These are phyloP conservation scores for Agapornis roseicollis DNA, from an alignment of 2,113 vertebrate species.

Conservation along the genomic window DNA sequence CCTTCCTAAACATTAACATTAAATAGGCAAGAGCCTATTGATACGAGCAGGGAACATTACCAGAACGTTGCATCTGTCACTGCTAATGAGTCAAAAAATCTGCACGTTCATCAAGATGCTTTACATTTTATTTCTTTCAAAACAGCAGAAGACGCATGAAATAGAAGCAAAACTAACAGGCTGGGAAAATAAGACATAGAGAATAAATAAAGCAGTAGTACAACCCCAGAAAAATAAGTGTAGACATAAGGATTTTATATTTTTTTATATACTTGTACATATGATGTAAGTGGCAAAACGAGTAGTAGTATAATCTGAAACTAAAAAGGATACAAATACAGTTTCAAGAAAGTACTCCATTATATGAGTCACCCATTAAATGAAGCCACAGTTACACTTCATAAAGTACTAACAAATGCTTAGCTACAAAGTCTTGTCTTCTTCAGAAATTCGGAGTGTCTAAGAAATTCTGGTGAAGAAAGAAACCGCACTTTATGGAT, in stretches of 20 bases:
- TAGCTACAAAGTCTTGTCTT: neutral
- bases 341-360: neutral
- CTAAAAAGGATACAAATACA: neutral
- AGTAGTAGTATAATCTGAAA: neutral
- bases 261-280: neutral
- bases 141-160: neutral
- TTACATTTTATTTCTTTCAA: neutral
- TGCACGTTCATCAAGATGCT: neutral
- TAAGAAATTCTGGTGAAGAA: neutral
- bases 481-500: neutral
- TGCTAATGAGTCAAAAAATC: neutral
- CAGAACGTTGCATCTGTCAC: neutral
- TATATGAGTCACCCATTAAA: neutral
- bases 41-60: neutral
- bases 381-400: neutral
- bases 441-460: neutral
- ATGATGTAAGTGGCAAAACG: neutral
- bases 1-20: neutral
- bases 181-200: neutral
- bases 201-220: neutral
- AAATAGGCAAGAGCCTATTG: neutral
- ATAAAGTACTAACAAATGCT: neutral
- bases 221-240: neutral
- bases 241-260: neutral
- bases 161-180: neutral